Evolutionary conservation across 2,113 vertebrate species (phyloP).

Genomic region (Labeo rohita): DNA sequence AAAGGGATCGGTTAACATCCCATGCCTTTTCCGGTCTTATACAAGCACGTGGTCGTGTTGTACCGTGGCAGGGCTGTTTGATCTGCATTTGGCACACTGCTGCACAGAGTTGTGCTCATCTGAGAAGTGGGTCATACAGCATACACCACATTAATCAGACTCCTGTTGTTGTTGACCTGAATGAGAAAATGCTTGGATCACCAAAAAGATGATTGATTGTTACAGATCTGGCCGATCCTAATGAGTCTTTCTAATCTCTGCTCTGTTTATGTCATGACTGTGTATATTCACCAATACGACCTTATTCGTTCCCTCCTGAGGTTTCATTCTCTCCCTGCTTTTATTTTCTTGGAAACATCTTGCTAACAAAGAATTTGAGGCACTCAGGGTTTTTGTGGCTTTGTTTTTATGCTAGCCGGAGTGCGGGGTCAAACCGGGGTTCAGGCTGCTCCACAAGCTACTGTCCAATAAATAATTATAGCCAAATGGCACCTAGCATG

Average conservation of each 20-base stretch:
- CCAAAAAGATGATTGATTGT: conserved; percentile 57
- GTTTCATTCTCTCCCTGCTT: background rate
- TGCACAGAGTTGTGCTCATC: conserved; percentile 22
- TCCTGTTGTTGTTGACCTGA: conserved; percentile 50
- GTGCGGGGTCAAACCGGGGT: conserved; percentile 72
- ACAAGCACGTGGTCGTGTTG: conserved; percentile 8
- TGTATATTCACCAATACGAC: conserved; percentile 18
- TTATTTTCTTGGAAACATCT: background rate
- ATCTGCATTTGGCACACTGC: conserved; percentile 31
- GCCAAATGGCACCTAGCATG: conserved; percentile 81
- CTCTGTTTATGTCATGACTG: conserved; percentile 51
- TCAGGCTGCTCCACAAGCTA: conserved; percentile 72
- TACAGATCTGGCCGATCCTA: conserved; percentile 40
- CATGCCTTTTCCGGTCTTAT: background rate
- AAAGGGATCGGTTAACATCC: background rate
- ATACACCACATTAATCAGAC: conserved; percentile 56
- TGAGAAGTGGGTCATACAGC: conserved; percentile 53
- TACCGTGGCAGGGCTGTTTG: conserved; percentile 6
- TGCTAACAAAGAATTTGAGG: conserved; percentile 23
- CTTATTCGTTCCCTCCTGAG: conserved; percentile 22
- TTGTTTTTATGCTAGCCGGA: conserved; percentile 57
- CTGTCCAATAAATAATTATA: conserved; percentile 86
- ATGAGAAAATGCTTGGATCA: conserved; percentile 55
- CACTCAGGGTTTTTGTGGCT: background rate
- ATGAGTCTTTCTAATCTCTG: conserved; percentile 54